Evolutionary conservation across 1,140 invertebrate species (phyloP).

Genomic region (Atopsyche davidsoni): DNA sequence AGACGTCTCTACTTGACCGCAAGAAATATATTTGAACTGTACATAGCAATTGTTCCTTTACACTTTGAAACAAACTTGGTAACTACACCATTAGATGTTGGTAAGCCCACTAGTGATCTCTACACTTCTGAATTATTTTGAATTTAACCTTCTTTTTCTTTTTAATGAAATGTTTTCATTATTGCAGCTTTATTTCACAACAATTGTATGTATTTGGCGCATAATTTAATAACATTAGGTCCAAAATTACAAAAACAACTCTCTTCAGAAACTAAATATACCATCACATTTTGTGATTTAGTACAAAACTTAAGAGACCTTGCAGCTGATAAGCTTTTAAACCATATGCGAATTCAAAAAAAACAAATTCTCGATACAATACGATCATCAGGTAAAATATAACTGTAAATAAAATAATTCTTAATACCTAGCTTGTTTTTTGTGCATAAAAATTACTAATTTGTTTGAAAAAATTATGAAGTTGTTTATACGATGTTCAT

Average conservation of each 20-base stretch:
- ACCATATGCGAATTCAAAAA: conserved; percentile 67
- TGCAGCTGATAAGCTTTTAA: conserved; percentile 61
- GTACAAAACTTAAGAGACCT: conserved; percentile 58
- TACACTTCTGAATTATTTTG: too few relatives aligned
- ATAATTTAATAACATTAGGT: conserved; percentile 62
- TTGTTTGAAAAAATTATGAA: too few relatives aligned
- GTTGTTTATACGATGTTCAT: not conserved
- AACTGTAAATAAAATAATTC: too few relatives aligned
- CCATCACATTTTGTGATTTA: conserved; percentile 40
- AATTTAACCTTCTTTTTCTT: conserved; percentile 15
- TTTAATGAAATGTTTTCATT: conserved; percentile 23
- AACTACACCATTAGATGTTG: conserved; percentile 78
- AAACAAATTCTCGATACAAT: conserved; percentile 67
- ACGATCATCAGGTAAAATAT: conserved; percentile 56
- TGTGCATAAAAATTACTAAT: too few relatives aligned
- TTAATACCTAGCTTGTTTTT: too few relatives aligned
- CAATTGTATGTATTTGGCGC: conserved; percentile 83
- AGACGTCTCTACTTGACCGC: conserved; percentile 64
- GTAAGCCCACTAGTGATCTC: conserved; percentile 46
- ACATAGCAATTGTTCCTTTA: conserved; percentile 67
- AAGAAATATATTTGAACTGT: conserved; percentile 71
- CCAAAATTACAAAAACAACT: conserved; percentile 50
- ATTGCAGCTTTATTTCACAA: conserved; percentile 83
- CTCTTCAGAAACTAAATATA: conserved; percentile 36
- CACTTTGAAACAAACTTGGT: conserved; percentile 72